Evolutionary conservation across 1,140 invertebrate genomes (phyloP).

Genomic region (Stenopsyche tienmushanensis): DNA sequence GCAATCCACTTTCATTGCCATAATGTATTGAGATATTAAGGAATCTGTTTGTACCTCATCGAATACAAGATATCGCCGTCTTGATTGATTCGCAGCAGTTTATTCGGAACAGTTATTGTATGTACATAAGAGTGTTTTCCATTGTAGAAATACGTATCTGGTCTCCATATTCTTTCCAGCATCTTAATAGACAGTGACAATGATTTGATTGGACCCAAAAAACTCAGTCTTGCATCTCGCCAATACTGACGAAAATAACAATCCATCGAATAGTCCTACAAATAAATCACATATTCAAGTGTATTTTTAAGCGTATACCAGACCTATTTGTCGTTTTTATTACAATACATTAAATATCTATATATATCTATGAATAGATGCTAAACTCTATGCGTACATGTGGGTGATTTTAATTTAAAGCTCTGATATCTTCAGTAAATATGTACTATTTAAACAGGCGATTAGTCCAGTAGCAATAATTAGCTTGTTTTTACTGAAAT

Average conservation of each 20-base stretch:
- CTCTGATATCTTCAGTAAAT: no score
- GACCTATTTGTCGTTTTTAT: no score
- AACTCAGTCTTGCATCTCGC: conserved; percentile 80
- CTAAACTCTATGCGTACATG: no score
- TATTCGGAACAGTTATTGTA: conserved; percentile 94
- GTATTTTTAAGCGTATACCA: no score
- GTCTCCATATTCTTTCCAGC: conserved; percentile 92
- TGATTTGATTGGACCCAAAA: conserved; percentile 77
- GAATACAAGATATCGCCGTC: conserved; percentile 93
- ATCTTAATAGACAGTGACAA: conserved; percentile 86
- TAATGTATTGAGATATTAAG: no score
- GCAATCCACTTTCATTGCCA: no score
- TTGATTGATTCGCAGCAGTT: conserved; percentile 82
- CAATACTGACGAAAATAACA: conserved; percentile 94
- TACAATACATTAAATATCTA: no score
- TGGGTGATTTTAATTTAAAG: no score
- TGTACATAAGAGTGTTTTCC: conserved; percentile 93
- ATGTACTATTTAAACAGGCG: no score
- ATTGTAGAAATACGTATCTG: conserved; percentile 93
- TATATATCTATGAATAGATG: no score
- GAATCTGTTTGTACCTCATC: conserved; percentile 84
- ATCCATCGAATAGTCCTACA: conserved; percentile 95
- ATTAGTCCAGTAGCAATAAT: no score
- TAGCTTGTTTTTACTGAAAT: no score
- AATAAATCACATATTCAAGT: conserved; percentile 11